Evolutionary conservation across 2,888 invertebrate genomes (phyloP), one percentile per base, ranked within the genome.

Genomic region (Leptarthrus brevirostris): DNA sequence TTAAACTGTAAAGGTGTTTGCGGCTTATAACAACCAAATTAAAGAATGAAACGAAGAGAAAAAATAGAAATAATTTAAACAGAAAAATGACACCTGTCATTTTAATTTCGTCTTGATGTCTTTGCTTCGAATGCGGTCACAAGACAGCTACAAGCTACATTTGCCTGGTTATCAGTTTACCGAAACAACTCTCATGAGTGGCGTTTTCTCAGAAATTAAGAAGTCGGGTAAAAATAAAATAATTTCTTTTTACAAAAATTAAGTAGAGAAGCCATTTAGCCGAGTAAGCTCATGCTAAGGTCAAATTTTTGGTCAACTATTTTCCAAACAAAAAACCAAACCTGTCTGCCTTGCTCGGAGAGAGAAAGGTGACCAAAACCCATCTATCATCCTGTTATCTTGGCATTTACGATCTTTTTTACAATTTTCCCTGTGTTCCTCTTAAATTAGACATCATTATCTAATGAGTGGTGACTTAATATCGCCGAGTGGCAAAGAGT

Each of bases 391-490:
- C n/a, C 18, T 30, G 30, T 69, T 69, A 69, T 69, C 69, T 69
- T 69, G 69, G 52, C 69, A 69, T 69, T 69, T 69, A 69, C 69
- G 69, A 69, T 69, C 69, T 16, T 18, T 14, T 69, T n/a, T n/a
- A 12, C n/a, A 6, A 18, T 20, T 10, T 30, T 69, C 34, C 52
- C 52, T 34, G 14, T 26, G 34, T 52, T 52, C 14, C 20, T 69
- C 69, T 22, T 69, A 30, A 69, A 69, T 52, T 69, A 69, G 69
- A 69, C 69, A 52, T 69, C 69, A 69, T 69, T 69, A 69, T 69
- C 69, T 69, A 69, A 69, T 69, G 69, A 69, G 69, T 52, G 18
- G 69, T 69, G 69, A 69, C 69, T 69, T 69, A 69, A 69, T 69
- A 69, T 34, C 34, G 52, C 26, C 69, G 52, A 34, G 20, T 64